Percentiles rank a stretch among this genome's conserved stretches.
These are phyloP conservation scores for Mus pahari DNA, from an alignment of 2,113 vertebrate species.

Conservation along the genomic window DNA sequence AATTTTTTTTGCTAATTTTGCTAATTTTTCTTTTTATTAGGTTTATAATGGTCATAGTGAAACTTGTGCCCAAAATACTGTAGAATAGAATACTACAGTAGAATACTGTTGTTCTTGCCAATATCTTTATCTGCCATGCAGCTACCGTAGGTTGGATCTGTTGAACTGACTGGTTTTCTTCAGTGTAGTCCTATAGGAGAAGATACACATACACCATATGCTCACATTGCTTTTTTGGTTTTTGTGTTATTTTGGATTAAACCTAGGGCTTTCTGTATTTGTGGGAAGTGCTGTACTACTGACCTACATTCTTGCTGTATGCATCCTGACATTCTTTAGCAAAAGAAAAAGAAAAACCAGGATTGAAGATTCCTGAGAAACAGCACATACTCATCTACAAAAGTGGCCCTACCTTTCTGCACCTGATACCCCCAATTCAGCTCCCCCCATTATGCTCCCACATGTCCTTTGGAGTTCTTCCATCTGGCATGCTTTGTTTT, in stretches of 20 bases:
- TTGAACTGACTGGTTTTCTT: neutral
- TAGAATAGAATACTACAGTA: no score
- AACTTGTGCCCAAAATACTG: neutral
- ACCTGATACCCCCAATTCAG: neutral
- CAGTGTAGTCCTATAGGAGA: neutral
- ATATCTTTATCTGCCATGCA: neutral
- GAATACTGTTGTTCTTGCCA: neutral
- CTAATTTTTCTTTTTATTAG: neutral
- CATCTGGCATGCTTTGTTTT: constrained; percentile 23
- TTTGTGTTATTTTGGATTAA: neutral
- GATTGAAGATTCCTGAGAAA: neutral
- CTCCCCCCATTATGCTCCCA: neutral
- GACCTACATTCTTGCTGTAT: neutral
- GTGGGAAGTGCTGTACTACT: neutral
- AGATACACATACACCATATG: neutral
- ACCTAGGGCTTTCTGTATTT: neutral
- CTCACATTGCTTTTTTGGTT: neutral
- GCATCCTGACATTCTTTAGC: neutral
- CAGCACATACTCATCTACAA: neutral
- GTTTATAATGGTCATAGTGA: neutral
- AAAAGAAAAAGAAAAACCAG: neutral
- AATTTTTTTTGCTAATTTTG: no score
- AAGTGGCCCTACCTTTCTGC: neutral
- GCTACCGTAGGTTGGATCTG: neutral
- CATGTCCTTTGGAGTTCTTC: neutral